Base-by-base conservation (phyloP, 2,113 vertebrate genomes). In the Lathamus discolor region DNA sequence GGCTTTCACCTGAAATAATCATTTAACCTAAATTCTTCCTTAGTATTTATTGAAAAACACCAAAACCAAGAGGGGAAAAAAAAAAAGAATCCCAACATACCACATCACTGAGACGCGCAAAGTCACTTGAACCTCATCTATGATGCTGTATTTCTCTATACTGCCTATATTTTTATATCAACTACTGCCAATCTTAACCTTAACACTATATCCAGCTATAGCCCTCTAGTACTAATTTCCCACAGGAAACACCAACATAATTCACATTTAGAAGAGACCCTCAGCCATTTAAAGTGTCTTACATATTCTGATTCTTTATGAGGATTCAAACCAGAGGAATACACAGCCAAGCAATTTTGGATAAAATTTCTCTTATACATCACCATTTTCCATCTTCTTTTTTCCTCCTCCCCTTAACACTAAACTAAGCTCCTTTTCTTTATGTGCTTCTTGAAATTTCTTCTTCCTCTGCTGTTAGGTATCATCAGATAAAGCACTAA, bases 361-460 rank as follows among this genome's bases (percentile, higher is more conserved):
- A 44, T 28, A 55, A 64, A 55, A 43, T 28, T 55, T 72, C 41
- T 88, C 24, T 37, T 64, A 3, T 3, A 67, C 22, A 12, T 33
- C 37, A 48, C 14, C 1, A 39, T 81, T 67, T 74, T 55, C 23
- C 10, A 80, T 11, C 31, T 39, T 24, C 4, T 41, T 49, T 55
- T 27, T 6, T 7, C 4, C 0, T 1, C 9, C 11, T 6, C 9
- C 33, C 7, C 31, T 37, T 44, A 76, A 29, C 23, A 49, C 2
- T 48, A 57, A 76, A 7, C 20, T 83, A 61, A 90, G 67, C 33
- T 35, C 33, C 18, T 37, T 69, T 77, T 77, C 31, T 41, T 64
- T 14, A 4, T 6, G 39, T 48, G 11, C 9, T 23, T 35, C 64
- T 51, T 68, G 12, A 90, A 70, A 78, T 48, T 37, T 70, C 39